phyloP scores from a whole-genome alignment of 2,113 vertebrate genomes.

The Athene cunicularia region DNA sequence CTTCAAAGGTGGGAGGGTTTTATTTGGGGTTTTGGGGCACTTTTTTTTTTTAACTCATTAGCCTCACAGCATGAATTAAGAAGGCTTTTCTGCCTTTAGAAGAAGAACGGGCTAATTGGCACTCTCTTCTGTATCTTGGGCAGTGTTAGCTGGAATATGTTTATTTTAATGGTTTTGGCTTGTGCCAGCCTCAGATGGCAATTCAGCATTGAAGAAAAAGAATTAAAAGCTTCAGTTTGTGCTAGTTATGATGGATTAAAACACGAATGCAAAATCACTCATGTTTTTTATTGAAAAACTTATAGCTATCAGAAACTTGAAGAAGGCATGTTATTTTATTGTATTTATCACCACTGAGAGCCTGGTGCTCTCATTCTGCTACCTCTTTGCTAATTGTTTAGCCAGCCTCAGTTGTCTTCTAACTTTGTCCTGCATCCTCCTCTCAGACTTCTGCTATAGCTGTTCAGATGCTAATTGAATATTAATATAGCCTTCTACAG shows the following conservation, averaged over 20 bases:
- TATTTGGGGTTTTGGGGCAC: background rate
- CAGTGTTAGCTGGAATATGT: background rate
- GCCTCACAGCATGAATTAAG: background rate
- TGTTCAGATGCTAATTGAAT: background rate
- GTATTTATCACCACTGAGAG: background rate
- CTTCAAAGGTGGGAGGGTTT: background rate
- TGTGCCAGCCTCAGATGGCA: background rate
- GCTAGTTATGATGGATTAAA: background rate
- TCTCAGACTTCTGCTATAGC: background rate
- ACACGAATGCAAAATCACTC: background rate
- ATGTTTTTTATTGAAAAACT: background rate
- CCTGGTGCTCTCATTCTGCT: background rate
- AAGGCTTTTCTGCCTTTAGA: background rate
- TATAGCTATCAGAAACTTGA: background rate
- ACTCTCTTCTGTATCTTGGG: background rate
- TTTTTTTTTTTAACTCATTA: background rate
- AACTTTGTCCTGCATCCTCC: background rate
- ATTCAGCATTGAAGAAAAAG: background rate
- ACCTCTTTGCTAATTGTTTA: background rate
- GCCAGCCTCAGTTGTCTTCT: background rate
- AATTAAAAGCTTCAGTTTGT: background rate
- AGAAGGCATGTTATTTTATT: background rate
- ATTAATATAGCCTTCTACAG: slow-evolving; percentile 34
- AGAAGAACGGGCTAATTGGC: background rate
- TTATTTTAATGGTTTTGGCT: background rate